Evolutionary conservation across 2,797 vertebrate species (phyloP).

Genomic region (Protosalanx chinensis): DNA sequence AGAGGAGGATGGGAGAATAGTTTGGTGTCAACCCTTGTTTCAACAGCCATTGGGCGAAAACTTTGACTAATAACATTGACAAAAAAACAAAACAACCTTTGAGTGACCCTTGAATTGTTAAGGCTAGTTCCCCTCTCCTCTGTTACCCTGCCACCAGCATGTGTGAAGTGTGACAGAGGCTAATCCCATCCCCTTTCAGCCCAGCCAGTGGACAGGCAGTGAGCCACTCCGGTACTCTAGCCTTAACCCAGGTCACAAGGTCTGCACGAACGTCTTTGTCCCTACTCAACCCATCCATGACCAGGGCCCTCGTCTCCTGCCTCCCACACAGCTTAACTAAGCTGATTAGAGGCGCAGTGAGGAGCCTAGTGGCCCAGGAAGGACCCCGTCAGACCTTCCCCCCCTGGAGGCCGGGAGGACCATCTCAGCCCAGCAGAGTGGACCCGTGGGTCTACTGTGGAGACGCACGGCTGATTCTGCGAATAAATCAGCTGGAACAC

Average conservation of each 20-base stretch:
- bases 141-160: not conserved
- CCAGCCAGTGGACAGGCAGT: not conserved
- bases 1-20: constrained; percentile 3
- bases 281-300: constrained; percentile 31
- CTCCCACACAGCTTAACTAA: constrained; percentile 31
- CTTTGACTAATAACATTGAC: not conserved
- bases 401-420: constrained; percentile 13
- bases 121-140: not conserved
- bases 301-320: constrained; percentile 17
- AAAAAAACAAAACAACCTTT: too few relatives aligned
- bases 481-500: too few relatives aligned
- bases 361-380: constrained; percentile 26
- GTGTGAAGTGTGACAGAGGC: constrained; percentile 18
- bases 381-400: constrained; percentile 22
- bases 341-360: constrained; percentile 52
- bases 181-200: constrained; percentile 35
- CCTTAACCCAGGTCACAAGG: constrained; percentile 40
- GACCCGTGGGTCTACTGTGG: not conserved
- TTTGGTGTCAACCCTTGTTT: not conserved
- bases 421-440: not conserved
- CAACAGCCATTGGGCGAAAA: constrained; percentile 33
- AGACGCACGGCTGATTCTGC: constrained; percentile 16
- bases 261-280: constrained; percentile 26
- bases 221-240: constrained; percentile 10
- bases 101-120: not conserved